Evolutionary conservation across 2,113 vertebrate species (phyloP).

Genomic region (Alces alces): DNA sequence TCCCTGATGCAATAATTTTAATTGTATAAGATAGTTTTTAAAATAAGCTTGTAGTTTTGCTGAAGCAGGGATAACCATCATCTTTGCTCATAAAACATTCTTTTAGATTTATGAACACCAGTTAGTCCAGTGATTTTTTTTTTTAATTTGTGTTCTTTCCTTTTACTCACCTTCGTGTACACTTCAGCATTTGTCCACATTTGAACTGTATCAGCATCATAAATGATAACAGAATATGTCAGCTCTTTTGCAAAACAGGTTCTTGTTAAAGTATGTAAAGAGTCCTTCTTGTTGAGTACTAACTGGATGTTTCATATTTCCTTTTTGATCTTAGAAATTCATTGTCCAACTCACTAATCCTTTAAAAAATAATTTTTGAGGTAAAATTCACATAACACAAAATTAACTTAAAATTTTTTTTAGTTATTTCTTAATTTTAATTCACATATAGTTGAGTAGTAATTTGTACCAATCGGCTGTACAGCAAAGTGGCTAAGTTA

Average conservation of each 20-base stretch:
- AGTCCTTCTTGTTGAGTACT: not conserved
- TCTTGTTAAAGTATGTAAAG: not conserved
- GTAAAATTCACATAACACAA: not conserved
- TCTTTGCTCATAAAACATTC: slow-evolving; percentile 19
- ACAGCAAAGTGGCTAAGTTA: not conserved
- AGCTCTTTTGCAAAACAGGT: not conserved
- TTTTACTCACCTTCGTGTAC: not conserved
- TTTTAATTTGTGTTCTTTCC: not conserved
- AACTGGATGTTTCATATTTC: not conserved
- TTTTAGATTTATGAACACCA: slow-evolving; percentile 37
- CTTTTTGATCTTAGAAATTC: not conserved
- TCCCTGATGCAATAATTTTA: not conserved
- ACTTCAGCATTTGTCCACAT: not conserved
- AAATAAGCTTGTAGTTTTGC: slow-evolving; percentile 35
- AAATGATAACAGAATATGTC: not conserved
- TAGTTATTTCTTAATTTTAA: not conserved
- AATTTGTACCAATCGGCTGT: not conserved
- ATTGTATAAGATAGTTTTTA: not conserved
- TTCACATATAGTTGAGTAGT: not conserved
- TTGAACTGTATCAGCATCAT: not conserved
- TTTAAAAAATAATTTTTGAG: not conserved
- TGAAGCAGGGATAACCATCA: not conserved
- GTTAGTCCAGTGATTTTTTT: not conserved
- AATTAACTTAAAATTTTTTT: not conserved
- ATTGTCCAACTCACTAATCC: not conserved